Evolutionary conservation across 1,140 invertebrate genomes (phyloP), one percentile per base, ranked within the genome.

Genomic region (Capitella teleta): DNA sequence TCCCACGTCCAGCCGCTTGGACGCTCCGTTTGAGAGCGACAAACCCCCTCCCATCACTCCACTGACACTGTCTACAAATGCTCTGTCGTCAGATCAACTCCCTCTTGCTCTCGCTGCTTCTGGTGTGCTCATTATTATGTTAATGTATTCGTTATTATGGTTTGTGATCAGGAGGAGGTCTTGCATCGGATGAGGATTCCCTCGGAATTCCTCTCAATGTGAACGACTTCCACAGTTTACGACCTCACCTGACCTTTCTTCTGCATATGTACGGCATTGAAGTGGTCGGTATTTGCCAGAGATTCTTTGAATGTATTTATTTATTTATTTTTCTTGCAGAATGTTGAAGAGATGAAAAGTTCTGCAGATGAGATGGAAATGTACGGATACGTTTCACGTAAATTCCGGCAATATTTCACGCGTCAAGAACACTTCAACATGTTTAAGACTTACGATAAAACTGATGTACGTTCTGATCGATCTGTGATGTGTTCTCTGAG

Each of bases 311-410:
- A 19, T 41, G 19, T 41, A 41, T 41, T 0, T 1, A 19, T 41
- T 10, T 41, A 19, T 41, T 8, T 1, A 19, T 41, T 8, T 41
- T 14, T 41, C 10, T 41, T 44, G 21, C 26, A 44, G 42, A 63
- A 71, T 53, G 41, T 69, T 14, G 60, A 60, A 16, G 57, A 52
- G n/a, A 62, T 70, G 19, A 51, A 57, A 21, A 63, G 55, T 42
- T 59, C 60, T 19, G 62, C 66, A 28, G 67, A 72, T 53, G 70
- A 72, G 54, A 72, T 72, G 68, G 70, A 72, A 53, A 56, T 72
- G 52, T 72, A 62, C 59, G 66, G 64, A 24, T 58, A 57, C 2
- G 60, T 72, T 5, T 66, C 64, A 47, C 52, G 66, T 18, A 67
- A 62, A 48, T 72, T 68, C 48, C 61, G 61, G 34, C 52, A 58